A percentile compares a stretch with the other conserved stretches of the same genome.
phyloP scores from a whole-genome alignment of 2,797 vertebrate species.

The Hippoglossus hippoglossus region DNA sequence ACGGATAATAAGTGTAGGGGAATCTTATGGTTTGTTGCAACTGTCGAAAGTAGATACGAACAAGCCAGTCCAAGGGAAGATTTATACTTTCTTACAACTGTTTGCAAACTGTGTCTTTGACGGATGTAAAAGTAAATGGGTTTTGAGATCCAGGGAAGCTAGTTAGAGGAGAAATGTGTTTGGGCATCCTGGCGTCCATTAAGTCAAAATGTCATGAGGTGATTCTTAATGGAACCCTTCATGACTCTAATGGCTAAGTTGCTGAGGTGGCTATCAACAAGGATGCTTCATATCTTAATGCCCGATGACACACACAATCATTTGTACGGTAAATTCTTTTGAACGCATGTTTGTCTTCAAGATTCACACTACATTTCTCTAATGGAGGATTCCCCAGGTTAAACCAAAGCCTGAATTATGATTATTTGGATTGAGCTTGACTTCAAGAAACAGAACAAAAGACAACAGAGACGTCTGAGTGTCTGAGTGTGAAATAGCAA shows the following conservation, averaged over 20 bases:
- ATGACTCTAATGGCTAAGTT: neutral
- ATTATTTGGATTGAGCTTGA: slow-evolving; percentile 22
- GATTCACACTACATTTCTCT: too few species aligned
- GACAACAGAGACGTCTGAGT: slow-evolving; percentile 27
- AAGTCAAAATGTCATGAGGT: slow-evolving; percentile 21
- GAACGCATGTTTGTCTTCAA: neutral
- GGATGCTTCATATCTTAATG: neutral
- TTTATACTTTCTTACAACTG: neutral
- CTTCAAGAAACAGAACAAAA: neutral
- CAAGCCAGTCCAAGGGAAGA: neutral
- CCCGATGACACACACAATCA: neutral
- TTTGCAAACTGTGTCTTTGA: slow-evolving; percentile 10
- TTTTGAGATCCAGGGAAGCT: neutral
- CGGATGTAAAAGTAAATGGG: neutral
- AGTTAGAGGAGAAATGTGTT: neutral
- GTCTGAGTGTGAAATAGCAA: slow-evolving; percentile 40
- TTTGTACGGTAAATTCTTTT: neutral
- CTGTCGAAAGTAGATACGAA: neutral
- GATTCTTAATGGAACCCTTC: neutral
- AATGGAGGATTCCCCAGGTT: neutral
- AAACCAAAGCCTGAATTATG: neutral
- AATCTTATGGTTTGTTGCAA: slow-evolving; percentile 36
- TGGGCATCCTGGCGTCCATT: neutral
- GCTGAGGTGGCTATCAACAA: neutral
- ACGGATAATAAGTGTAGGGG: slow-evolving; percentile 2